Percentiles rank a stretch among this genome's conserved stretches.
These are phyloP conservation scores for Mormyrus iriodes DNA, from an alignment of 2,113 vertebrate genomes.

Conservation along the genomic window DNA sequence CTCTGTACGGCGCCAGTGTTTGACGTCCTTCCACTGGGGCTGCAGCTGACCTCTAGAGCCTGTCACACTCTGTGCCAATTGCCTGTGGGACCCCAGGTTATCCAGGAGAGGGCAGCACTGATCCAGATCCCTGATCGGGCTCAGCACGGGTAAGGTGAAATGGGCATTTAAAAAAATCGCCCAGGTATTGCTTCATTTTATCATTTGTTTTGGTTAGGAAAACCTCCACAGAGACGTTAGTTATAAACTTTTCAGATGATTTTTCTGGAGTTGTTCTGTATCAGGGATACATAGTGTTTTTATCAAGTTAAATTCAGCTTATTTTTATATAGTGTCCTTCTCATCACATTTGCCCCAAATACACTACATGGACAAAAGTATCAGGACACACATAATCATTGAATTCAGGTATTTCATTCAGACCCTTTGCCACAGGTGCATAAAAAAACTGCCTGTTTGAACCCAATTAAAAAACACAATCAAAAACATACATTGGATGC, in stretches of 20 bases:
- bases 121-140: constrained; percentile 5
- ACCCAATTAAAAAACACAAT: not conserved
- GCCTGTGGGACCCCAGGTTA: constrained; percentile 25
- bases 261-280: not conserved
- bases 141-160: constrained; percentile 22
- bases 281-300: not conserved
- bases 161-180: not conserved
- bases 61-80: constrained; percentile 39
- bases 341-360: not conserved
- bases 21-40: constrained; percentile 47
- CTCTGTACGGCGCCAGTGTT: constrained; percentile 46
- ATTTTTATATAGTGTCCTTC: not conserved
- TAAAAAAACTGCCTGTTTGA: not conserved
- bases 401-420: not conserved
- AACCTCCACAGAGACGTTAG: not conserved
- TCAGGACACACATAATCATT: not conserved
- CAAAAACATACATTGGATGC: not conserved
- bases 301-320: not conserved
- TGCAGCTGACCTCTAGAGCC: constrained; percentile 55
- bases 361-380: not conserved
- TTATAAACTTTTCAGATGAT: not conserved
- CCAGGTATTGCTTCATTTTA: not conserved
- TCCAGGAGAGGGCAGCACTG: constrained; percentile 35
- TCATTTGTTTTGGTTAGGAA: not conserved
- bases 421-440: not conserved